A percentile compares a stretch with the other conserved stretches of the same genome.
These are phyloP conservation scores for Sebastes fasciatus DNA, from an alignment of 2,113 vertebrate species.

Conservation along the genomic window DNA sequence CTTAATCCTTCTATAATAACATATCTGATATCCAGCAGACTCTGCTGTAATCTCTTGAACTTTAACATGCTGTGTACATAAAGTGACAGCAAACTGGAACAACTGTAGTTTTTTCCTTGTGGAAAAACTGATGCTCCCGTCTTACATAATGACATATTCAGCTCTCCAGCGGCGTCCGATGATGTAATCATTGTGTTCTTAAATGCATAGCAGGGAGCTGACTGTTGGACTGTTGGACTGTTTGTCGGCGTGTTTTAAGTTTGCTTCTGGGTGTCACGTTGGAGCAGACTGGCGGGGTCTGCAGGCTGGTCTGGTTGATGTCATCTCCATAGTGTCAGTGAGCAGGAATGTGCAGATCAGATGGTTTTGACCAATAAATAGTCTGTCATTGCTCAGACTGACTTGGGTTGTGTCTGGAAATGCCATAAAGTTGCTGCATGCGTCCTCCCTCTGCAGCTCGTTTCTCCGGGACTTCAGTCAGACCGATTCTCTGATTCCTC, in stretches of 20 bases:
- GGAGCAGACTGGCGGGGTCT: neutral
- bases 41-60: neutral
- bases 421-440: slow-evolving; percentile 38
- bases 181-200: slow-evolving; percentile 19
- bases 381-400: slow-evolving; percentile 35
- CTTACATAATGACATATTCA: slow-evolving; percentile 42
- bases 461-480: slow-evolving; percentile 6
- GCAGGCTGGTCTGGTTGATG: slow-evolving; percentile 40
- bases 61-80: neutral
- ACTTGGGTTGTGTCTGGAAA: slow-evolving; percentile 65
- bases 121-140: slow-evolving; percentile 47
- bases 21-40: neutral
- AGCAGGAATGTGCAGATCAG: slow-evolving; percentile 68
- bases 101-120: neutral
- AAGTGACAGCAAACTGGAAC: neutral
- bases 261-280: slow-evolving; percentile 8
- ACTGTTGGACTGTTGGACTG: neutral
- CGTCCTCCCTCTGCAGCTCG: neutral
- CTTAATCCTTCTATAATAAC: neutral
- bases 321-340: slow-evolving; percentile 67
- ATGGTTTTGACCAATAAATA: slow-evolving; percentile 62
- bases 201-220: neutral
- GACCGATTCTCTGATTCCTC: neutral
- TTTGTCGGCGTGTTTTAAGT: neutral
- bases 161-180: slow-evolving; percentile 9